Conservation (phyloP, 2,113 vertebrate genomes). For the Dipodomys ordii region DNA sequence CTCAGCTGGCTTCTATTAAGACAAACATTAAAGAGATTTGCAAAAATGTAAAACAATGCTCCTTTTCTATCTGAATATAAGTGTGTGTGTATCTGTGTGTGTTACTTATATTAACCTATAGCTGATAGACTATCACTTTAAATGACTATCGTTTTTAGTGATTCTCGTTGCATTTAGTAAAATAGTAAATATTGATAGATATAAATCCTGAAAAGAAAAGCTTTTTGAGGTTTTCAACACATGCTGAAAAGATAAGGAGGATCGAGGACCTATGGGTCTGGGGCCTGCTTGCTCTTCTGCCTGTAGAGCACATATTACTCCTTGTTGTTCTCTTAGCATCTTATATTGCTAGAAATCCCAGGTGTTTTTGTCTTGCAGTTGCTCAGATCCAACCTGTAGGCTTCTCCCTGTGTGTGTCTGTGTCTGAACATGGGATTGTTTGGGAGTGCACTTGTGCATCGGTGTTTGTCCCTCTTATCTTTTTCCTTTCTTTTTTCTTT, state of each 20-base stretch:
- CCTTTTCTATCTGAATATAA: conserved; percentile 20
- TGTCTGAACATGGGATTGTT: neutral
- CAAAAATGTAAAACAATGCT: conserved; percentile 55
- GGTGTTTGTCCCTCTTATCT: neutral
- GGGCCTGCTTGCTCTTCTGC: neutral
- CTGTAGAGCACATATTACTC: no score
- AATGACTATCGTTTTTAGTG: neutral
- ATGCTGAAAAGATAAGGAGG: neutral
- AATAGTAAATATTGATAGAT: neutral
- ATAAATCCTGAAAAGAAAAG: neutral
- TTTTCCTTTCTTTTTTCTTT: no score
- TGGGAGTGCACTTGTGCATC: no score
- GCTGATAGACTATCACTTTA: neutral
- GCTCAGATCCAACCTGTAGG: neutral
- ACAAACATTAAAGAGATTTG: conserved; percentile 63
- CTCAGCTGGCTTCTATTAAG: conserved; percentile 65
- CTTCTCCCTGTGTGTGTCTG: neutral
- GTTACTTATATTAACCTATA: neutral
- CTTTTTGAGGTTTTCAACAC: neutral
- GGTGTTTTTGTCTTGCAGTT: neutral
- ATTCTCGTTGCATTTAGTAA: neutral
- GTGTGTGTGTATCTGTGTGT: neutral
- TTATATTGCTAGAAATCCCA: fast-evolving
- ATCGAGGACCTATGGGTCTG: neutral
- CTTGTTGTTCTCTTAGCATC: neutral